Conservation (phyloP, 37 sponge, comb jelly and placozoan genomes). For the Ephydatia muelleri region DNA sequence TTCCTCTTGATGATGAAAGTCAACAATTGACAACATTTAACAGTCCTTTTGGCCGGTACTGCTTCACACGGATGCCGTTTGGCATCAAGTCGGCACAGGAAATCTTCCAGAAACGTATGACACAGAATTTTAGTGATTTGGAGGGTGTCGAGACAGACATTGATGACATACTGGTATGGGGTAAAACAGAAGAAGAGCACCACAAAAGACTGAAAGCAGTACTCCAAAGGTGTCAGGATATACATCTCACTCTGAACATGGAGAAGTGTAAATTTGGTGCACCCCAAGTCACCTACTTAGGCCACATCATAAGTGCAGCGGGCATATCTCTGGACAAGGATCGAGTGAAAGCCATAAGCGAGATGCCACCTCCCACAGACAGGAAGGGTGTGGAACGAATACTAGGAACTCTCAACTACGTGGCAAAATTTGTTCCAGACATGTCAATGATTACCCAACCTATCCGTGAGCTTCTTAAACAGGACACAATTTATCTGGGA, state of each 20-base stretch:
- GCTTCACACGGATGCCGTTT: conserved; percentile 44
- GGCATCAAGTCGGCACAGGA: conserved; percentile 57
- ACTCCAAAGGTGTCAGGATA: neutral
- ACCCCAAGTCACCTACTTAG: conserved; percentile 47
- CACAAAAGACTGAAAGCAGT: conserved; percentile 38
- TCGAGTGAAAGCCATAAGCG: conserved; percentile 51
- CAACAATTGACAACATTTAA: conserved; percentile 58
- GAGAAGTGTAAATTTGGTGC: conserved; percentile 29
- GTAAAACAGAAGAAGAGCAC: conserved; percentile 10
- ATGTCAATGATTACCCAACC: conserved; percentile 46
- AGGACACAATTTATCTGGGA: conserved; percentile 49
- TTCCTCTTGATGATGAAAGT: conserved; percentile 42
- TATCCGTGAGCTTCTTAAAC: conserved; percentile 22
- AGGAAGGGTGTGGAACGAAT: conserved; percentile 41
- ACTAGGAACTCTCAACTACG: conserved; percentile 49
- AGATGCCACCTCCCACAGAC: conserved; percentile 59
- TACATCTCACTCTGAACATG: conserved; percentile 23
- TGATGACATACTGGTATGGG: no score
- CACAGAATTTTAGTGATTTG: conserved; percentile 26
- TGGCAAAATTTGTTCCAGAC: conserved; percentile 56
- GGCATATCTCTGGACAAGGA: conserved; percentile 54
- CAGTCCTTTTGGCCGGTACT: conserved; percentile 15
- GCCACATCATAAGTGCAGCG: conserved; percentile 40
- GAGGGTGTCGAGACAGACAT: conserved; percentile 30
- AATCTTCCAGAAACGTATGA: conserved; percentile 53